Evolutionary conservation across 35 echinoderm and acorn worm genomes (phyloP).

Genomic region (Apostichopus parvimensis): DNA sequence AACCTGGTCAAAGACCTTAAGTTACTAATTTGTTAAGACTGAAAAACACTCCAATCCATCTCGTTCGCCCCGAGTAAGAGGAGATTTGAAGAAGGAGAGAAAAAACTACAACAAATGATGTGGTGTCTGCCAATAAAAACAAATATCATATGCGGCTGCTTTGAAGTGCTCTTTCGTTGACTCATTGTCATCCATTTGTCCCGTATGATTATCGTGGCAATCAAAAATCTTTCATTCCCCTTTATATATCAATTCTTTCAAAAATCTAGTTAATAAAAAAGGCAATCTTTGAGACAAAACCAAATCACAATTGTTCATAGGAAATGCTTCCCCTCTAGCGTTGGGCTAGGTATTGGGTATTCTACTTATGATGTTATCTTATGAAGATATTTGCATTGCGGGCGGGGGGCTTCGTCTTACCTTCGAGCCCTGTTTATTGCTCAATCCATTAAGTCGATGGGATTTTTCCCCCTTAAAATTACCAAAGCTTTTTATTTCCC

Average conservation of each 20-base stretch:
- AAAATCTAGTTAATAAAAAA: background rate
- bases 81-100: background rate
- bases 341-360: background rate
- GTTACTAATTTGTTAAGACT: background rate
- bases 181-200: background rate
- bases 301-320: background rate
- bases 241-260: background rate
- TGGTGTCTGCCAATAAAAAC: too few species aligned
- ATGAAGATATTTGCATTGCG: background rate
- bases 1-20: background rate
- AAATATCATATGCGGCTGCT: background rate
- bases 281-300: background rate
- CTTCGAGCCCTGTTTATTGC: background rate
- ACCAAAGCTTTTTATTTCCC: too few species aligned
- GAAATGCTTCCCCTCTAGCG: too few species aligned
- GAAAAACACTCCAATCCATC: background rate
- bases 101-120: too few species aligned
- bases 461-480: background rate
- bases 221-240: background rate
- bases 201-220: background rate
- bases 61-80: background rate
- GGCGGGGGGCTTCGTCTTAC: background rate
- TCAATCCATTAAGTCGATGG: background rate
- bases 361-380: background rate
- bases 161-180: background rate